These are phyloP conservation scores for Cantharis rufa DNA, from an alignment of 2,888 invertebrate species.

Conservation along the genomic window DNA sequence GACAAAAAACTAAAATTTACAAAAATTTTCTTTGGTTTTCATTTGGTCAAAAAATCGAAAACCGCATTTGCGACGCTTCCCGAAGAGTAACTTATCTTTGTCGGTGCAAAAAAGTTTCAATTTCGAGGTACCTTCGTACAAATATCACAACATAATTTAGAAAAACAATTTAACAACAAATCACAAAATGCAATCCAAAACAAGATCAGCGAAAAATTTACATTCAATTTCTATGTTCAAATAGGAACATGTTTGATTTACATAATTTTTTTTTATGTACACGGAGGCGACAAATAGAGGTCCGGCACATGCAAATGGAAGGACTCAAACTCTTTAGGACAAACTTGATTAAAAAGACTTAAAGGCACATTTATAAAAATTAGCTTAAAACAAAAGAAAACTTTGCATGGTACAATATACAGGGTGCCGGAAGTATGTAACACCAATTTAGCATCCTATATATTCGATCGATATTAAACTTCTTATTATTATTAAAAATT, in stretches of 20 bases:
- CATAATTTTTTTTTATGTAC: conserved; percentile 20
- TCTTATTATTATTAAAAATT: background rate
- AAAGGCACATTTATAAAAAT: conserved; percentile 41
- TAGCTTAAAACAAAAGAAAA: conserved; percentile 13
- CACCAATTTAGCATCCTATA: conserved; percentile 5
- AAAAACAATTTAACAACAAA: background rate
- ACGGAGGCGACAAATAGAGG: conserved; percentile 25
- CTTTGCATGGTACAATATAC: conserved; percentile 8
- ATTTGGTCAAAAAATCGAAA: background rate
- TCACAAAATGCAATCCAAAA: background rate
- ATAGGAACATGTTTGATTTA: conserved; percentile 38
- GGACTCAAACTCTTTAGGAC: conserved; percentile 34
- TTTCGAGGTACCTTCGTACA: background rate
- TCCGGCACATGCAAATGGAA: conserved; percentile 33
- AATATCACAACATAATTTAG: background rate
- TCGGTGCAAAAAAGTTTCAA: background rate
- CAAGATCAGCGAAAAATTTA: background rate
- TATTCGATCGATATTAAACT: background rate
- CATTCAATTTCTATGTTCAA: conserved; percentile 15
- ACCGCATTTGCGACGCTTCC: background rate
- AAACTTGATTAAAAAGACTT: conserved; percentile 29
- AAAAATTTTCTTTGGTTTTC: background rate
- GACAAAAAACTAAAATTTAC: background rate
- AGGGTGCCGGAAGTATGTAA: conserved; percentile 6
- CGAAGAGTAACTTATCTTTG: background rate